A percentile compares a stretch with the other conserved stretches of the same genome.
phyloP scores from a whole-genome alignment of 2,888 invertebrate species.

The Oligia strigilis region DNA sequence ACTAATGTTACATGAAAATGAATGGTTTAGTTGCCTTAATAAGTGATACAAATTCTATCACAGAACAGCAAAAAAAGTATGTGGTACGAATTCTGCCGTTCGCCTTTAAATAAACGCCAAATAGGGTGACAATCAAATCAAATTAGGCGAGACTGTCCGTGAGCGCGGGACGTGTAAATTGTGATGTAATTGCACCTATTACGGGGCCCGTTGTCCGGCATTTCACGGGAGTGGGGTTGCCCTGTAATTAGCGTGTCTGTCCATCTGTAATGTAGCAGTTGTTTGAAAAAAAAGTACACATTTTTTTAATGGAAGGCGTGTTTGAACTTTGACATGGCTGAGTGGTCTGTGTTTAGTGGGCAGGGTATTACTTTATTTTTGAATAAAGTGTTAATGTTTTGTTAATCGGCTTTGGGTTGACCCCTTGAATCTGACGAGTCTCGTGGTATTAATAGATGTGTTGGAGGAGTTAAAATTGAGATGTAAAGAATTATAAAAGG shows the following conservation, averaged over 20 bases:
- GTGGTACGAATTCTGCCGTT: too few relatives aligned
- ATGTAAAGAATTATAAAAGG: background rate
- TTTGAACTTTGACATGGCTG: conserved; percentile 71
- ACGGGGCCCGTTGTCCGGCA: conserved; percentile 68
- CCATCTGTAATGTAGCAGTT: conserved; percentile 70
- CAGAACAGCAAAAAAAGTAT: too few relatives aligned
- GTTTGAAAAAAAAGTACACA: conserved; percentile 67
- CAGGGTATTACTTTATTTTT: conserved; percentile 51
- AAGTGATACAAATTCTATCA: too few relatives aligned
- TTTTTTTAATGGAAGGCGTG: conserved; percentile 65
- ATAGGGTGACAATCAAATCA: conserved; percentile 85
- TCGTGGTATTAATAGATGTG: conserved; percentile 11
- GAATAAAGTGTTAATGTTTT: conserved; percentile 62
- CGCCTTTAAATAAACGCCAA: conserved; percentile 83
- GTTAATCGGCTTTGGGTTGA: conserved; percentile 48
- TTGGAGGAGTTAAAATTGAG: background rate
- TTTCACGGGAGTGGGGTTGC: conserved; percentile 66
- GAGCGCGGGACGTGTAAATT: conserved; percentile 78
- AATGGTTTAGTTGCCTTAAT: too few relatives aligned
- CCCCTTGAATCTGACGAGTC: background rate
- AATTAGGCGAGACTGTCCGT: conserved; percentile 83
- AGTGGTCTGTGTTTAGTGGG: conserved; percentile 54
- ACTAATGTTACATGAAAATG: too few relatives aligned
- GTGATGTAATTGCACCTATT: conserved; percentile 83
- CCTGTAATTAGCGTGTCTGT: conserved; percentile 80